These are phyloP conservation scores for Helobdella robusta DNA, from an alignment of 2,888 invertebrate genomes.

Conservation along the genomic window DNA sequence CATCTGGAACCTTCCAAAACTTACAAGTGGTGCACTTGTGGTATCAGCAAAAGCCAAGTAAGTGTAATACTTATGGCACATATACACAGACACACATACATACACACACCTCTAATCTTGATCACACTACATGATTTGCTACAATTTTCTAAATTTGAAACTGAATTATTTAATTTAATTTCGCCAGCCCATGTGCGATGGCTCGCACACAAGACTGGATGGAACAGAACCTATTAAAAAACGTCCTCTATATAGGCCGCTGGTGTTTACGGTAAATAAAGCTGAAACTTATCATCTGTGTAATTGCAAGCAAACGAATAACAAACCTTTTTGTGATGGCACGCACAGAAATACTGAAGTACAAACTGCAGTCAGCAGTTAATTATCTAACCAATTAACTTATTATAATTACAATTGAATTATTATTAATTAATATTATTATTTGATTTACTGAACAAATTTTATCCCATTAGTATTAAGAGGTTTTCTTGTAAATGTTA, in stretches of 20 bases:
- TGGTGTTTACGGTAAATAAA: slow-evolving; percentile 72
- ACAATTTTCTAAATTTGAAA: too few species aligned
- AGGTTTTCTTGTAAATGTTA: too few species aligned
- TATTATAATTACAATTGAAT: too few species aligned
- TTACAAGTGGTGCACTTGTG: slow-evolving; percentile 89
- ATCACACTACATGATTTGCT: too few species aligned
- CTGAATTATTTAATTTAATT: slow-evolving; percentile 21
- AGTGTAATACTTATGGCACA: too few species aligned
- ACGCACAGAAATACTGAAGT: slow-evolving; percentile 62
- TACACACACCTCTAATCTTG: too few species aligned
- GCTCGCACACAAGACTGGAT: slow-evolving; percentile 66
- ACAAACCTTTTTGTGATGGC: slow-evolving; percentile 92
- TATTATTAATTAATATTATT: too few species aligned
- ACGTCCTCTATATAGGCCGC: slow-evolving; percentile 59
- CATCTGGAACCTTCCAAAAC: slow-evolving; percentile 62
- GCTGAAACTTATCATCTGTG: slow-evolving; percentile 91
- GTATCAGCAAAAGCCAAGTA: slow-evolving; percentile 71
- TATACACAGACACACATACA: too few species aligned
- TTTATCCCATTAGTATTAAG: too few species aligned
- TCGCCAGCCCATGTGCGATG: slow-evolving; percentile 81
- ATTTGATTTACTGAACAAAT: too few species aligned
- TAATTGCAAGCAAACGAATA: slow-evolving; percentile 87
- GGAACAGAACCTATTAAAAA: slow-evolving; percentile 59
- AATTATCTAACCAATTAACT: background rate
- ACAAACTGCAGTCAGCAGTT: slow-evolving; percentile 29